Base-by-base conservation (phyloP, 2,113 vertebrate genomes). In the Orientallactaga bullata region DNA sequence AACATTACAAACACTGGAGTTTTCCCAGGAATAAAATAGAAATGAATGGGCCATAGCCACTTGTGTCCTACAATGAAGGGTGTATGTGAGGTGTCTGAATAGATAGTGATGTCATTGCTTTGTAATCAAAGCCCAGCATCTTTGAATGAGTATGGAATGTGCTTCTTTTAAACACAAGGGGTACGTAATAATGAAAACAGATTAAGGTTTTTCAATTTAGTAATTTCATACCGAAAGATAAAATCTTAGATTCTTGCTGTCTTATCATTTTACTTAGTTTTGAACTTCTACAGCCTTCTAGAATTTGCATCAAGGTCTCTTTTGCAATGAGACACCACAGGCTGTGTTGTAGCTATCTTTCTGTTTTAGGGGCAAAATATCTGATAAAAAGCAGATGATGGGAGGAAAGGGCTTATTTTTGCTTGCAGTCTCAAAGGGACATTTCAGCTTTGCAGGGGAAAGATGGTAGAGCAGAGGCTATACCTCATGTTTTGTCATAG, bases 31-130 rank as follows among this genome's bases (percentile, higher is more conserved):
- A 73, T 78, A 93, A 77, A 93, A 73, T 47, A 90, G 84, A 93
- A 87, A 93, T 91, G 89, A 96, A 91, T 87, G 51, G 60, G 10
- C 80, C 69, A 51, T 93, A 93, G 63, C 11, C 81, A 95, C 71
- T 95, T 93, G 87, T 74, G 3, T 66, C 12, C 35, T 74, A 6
- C 12, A 81, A 66, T 55, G 35, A 94, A 85, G 93, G 17, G n/a
- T 72, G 15, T 82, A 20, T 85, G 11, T 94, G 23, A 11, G 15
- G 10, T 88, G 1, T 58, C 6, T 61, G 21, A 55, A 58, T 74
- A 80, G 3, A 51, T 55, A 51, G 37, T 73, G 65, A 88, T 42
- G 21, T 9, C 39, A 51, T 11, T 88, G 16, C 74, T 5, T 8
- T 92, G 5, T 82, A 77, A 74, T 77, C 26, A 42, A 74, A 91